A percentile compares a stretch with the other conserved stretches of the same genome.
These are phyloP conservation scores for Drosophila kanekoi DNA, from an alignment of 2,888 invertebrate genomes.

Conservation along the genomic window DNA sequence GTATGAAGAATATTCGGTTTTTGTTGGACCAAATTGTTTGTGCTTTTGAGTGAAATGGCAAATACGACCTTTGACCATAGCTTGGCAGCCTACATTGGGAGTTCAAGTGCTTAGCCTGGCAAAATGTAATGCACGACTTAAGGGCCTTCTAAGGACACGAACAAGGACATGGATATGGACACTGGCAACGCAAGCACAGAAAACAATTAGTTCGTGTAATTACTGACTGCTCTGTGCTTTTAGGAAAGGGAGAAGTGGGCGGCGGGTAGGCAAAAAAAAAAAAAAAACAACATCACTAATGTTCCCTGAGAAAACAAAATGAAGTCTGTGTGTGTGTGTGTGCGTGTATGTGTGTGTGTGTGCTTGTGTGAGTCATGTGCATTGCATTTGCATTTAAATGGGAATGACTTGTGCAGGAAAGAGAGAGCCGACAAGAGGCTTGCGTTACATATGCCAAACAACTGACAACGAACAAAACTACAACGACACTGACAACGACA, in stretches of 20 bases:
- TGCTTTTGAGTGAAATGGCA: not conserved
- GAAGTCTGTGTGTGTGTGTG: not conserved
- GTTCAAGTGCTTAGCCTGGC: conserved; percentile 9
- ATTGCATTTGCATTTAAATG: conserved; percentile 61
- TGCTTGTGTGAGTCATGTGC: conserved; percentile 38
- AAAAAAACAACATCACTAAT: conserved; percentile 17
- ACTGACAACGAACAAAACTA: conserved; percentile 1
- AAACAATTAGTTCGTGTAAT: conserved; percentile 67
- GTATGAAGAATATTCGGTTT: no score
- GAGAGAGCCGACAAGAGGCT: not conserved
- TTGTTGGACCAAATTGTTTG: no score
- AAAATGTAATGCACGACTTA: conserved; percentile 22
- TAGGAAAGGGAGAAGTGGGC: not conserved
- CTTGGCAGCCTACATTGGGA: not conserved
- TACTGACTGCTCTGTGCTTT: conserved; percentile 24
- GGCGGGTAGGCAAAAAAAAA: conserved; percentile 4
- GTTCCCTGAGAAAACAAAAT: conserved; percentile 6
- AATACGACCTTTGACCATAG: no score
- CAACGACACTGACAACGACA: conserved; percentile 16
- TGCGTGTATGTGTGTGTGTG: no score
- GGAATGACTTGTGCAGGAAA: not conserved
- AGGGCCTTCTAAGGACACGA: conserved; percentile 27
- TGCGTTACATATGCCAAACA: conserved; percentile 12
- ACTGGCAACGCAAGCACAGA: conserved; percentile 19
- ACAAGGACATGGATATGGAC: conserved; percentile 25